Base-by-base conservation (phyloP, 2,888 invertebrate species). In the Tridacna gigas region DNA sequence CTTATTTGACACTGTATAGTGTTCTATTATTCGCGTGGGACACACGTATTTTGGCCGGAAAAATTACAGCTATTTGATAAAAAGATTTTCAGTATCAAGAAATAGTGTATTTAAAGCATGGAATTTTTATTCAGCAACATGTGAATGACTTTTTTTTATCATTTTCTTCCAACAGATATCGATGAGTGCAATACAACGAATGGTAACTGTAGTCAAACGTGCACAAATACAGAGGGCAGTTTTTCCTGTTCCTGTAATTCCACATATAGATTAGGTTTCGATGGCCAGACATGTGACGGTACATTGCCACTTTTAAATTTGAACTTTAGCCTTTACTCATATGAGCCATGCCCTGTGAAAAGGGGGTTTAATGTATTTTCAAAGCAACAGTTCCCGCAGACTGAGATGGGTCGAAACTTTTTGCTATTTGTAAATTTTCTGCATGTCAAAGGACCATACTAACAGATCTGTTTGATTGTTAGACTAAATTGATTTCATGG, bases 131-230 rank as follows among this genome's bases (percentile, higher is more conserved):
- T n/a, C n/a, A n/a, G 37, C 9, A 56, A 1, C 56, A 63, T 2
- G 63, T 25, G 4, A 63, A 63, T 25, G 3, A 22, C 13, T 3
- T 13, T 25, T n/a, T 22, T 25, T 13, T 5, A 2, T 4, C 63
- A 3, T 25, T 25, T 13, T 48, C n/a, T 25, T 60, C 13, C n/a
- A 60, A 25, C 73, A 78, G 78, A 78, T 63, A 63, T 78, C 9
- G 61, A 78, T 26, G 78, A 78, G 60, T 78, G 78, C 47, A 26
- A 71, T 25, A 0, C 61, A 13, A 47, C 28, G 15, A 74, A 73
- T 25, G 76, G 82, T 45, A 81, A 80, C 63, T 91, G 91, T 80
- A 80, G 85, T 25, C 90, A 90, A 63, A 77, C 76, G 3, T 89
- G 89, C 74, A 48, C 74, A 1, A 89, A 89, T 71, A 82, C 75